phyloP scores from a whole-genome alignment of 1,140 invertebrate species.

The Hypothenemus hampei region DNA sequence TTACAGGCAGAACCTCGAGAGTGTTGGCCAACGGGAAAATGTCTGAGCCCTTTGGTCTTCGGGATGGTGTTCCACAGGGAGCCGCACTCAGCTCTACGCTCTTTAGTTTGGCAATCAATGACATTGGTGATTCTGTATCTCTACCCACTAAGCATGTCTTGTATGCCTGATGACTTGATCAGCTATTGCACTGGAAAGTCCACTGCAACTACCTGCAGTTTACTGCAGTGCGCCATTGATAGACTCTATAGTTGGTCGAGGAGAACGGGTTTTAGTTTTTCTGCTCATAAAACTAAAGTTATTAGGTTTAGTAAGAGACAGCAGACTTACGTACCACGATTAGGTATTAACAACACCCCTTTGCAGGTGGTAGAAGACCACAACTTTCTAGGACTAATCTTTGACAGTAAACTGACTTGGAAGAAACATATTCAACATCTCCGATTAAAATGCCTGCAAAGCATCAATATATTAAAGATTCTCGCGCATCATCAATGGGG shows the following conservation, averaged over 20 bases:
- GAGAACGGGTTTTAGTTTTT: conserved; percentile 5
- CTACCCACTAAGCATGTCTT: not conserved
- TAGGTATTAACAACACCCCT: not conserved
- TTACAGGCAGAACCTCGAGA: conserved; percentile 6
- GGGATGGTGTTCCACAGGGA: not conserved
- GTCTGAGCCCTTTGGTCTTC: not conserved
- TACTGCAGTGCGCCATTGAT: conserved; percentile 1
- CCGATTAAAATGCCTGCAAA: not conserved
- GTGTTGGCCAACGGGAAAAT: conserved; percentile 4
- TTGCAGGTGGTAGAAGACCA: not conserved
- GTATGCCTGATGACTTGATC: conserved; percentile 13
- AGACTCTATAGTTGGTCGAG: not conserved
- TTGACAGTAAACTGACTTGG: conserved; percentile 8
- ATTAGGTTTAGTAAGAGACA: not conserved
- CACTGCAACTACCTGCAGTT: conserved; percentile 2
- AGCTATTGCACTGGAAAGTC: conserved; percentile 5
- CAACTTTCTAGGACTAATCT: conserved; percentile 1
- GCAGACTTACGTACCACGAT: not conserved
- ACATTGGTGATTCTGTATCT: not conserved
- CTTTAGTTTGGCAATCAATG: not conserved
- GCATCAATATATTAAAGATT: conserved; percentile 7
- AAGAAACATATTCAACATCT: not conserved
- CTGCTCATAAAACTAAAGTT: not conserved
- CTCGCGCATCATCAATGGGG: conserved; percentile 11
- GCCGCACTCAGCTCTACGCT: not conserved